phyloP scores from a whole-genome alignment of 2,797 vertebrate genomes.

The Percopsis omiscomaycus region DNA sequence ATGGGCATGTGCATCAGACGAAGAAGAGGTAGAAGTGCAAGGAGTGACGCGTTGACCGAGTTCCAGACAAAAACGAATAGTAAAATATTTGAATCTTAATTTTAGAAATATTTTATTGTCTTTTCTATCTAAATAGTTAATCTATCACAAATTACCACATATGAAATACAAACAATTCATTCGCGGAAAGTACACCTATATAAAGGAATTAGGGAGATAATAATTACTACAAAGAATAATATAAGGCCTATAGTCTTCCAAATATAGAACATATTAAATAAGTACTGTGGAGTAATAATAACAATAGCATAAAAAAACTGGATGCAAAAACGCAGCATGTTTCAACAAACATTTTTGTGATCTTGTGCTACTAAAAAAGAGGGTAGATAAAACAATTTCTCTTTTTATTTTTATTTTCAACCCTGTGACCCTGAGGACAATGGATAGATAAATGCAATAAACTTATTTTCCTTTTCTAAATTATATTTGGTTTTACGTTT shows the following conservation, averaged over 20 bases:
- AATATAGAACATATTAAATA: slow-evolving; percentile 25
- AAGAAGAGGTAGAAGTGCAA: neutral
- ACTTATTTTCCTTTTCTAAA: slow-evolving; percentile 5
- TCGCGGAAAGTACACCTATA: slow-evolving; percentile 28
- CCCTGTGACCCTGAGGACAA: slow-evolving; percentile 65
- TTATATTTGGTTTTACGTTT: neutral
- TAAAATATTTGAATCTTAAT: neutral
- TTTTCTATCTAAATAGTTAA: slow-evolving; percentile 38
- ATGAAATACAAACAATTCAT: slow-evolving; percentile 48
- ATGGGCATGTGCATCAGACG: neutral
- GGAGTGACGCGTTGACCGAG: too few species aligned
- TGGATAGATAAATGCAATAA: slow-evolving; percentile 39
- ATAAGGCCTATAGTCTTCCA: slow-evolving; percentile 50
- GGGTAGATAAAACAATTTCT: slow-evolving; percentile 22
- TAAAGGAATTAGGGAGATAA: slow-evolving; percentile 11
- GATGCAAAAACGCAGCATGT: slow-evolving; percentile 36
- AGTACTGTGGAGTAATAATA: slow-evolving; percentile 56
- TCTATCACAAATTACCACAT: slow-evolving; percentile 63
- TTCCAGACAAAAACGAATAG: neutral
- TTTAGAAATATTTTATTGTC: slow-evolving; percentile 21
- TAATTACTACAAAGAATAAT: slow-evolving; percentile 51
- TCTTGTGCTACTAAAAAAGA: slow-evolving; percentile 25
- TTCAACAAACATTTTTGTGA: slow-evolving; percentile 21
- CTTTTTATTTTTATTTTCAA: slow-evolving; percentile 31
- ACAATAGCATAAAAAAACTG: slow-evolving; percentile 65